A percentile compares a stretch with the other conserved stretches of the same genome.
Evolutionary conservation across 1,140 invertebrate genomes (phyloP).

Genomic region (Drosophila grimshawi): DNA sequence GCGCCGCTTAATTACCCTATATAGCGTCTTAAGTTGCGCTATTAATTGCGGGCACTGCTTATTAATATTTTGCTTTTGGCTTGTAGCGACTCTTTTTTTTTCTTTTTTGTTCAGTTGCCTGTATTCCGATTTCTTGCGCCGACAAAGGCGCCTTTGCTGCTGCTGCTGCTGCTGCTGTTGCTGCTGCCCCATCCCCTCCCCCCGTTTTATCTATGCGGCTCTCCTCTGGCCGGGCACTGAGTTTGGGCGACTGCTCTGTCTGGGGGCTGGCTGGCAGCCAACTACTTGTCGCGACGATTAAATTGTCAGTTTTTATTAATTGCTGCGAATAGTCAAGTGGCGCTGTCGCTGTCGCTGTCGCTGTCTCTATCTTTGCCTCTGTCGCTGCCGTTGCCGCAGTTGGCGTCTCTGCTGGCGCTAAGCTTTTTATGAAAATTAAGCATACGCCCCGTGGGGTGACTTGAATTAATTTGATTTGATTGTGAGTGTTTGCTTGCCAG

Average conservation of each 20-base stretch:
- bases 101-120: slow-evolving; percentile 2
- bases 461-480: slow-evolving; percentile 72
- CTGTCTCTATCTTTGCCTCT: not conserved
- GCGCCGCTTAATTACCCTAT: slow-evolving; percentile 83
- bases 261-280: slow-evolving; percentile 78
- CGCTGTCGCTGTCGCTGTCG: slow-evolving; percentile 10
- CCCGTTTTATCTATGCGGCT: not conserved
- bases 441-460: slow-evolving; percentile 73
- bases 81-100: slow-evolving; percentile 33
- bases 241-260: slow-evolving; percentile 48
- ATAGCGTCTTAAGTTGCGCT: slow-evolving; percentile 83
- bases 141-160: slow-evolving; percentile 60
- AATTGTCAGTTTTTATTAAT: slow-evolving; percentile 83
- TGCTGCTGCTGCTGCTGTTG: not conserved
- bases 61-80: slow-evolving; percentile 79
- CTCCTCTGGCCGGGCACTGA: not conserved
- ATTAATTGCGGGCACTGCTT: slow-evolving; percentile 82
- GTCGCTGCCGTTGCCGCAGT: not conserved
- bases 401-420: slow-evolving; percentile 57
- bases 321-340: slow-evolving; percentile 73
- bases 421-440: slow-evolving; percentile 68
- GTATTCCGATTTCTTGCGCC: slow-evolving; percentile 57
- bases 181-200: too few species aligned
- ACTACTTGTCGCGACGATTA: slow-evolving; percentile 81
- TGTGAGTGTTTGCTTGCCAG: slow-evolving; percentile 26